These are phyloP conservation scores for Callorhinus ursinus DNA, from an alignment of 2,113 vertebrate species.

Conservation along the genomic window DNA sequence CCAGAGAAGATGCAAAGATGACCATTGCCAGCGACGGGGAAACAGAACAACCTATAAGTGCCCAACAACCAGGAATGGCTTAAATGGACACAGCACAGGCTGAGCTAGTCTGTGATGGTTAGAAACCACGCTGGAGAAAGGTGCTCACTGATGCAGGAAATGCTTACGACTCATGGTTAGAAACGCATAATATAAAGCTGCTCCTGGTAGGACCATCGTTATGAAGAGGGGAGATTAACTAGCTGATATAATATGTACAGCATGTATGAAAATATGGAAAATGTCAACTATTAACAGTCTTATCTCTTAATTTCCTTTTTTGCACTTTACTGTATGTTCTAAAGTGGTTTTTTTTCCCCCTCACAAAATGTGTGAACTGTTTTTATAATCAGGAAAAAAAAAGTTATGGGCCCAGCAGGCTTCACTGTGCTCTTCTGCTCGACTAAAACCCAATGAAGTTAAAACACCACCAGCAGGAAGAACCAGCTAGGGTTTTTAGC, in stretches of 20 bases:
- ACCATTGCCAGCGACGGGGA: not conserved
- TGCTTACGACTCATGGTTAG: not conserved
- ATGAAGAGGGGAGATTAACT: not conserved
- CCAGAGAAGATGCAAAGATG: not conserved
- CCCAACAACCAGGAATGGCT: not conserved
- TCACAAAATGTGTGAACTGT: not conserved
- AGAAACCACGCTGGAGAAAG: not conserved
- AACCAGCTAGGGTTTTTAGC: not conserved
- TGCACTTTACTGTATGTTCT: not conserved
- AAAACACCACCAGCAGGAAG: not conserved
- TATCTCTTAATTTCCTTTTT: not conserved
- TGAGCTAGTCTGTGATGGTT: not conserved
- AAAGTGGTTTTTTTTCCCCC: not conserved
- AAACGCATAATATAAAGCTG: not conserved
- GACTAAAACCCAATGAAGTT: not conserved
- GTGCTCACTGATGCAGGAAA: accelerated
- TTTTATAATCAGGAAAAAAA: not conserved
- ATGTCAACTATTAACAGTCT: not conserved
- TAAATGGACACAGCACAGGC: not conserved
- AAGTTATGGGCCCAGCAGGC: not conserved
- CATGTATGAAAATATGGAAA: not conserved
- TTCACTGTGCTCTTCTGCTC: not conserved
- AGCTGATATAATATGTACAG: not conserved
- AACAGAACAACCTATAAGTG: not conserved
- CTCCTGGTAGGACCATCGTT: not conserved